Evolutionary conservation across 2,888 invertebrate genomes (phyloP).

Genomic region (Synanthedon vespiformis): DNA sequence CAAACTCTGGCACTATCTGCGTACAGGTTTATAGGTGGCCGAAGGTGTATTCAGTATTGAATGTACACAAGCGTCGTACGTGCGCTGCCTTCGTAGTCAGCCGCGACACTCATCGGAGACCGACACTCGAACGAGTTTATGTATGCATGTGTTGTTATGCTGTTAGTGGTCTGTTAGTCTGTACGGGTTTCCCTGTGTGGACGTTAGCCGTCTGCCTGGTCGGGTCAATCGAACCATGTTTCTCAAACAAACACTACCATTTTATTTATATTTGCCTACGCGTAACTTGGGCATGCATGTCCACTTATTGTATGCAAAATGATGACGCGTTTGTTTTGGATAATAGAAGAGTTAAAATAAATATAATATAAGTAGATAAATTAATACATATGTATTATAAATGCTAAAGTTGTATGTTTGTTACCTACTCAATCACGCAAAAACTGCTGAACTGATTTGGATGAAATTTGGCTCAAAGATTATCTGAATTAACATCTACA

Average conservation of each 20-base stretch:
- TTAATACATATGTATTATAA: too few species aligned
- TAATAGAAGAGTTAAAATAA: background rate
- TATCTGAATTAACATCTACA: too few species aligned
- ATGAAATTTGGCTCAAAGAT: too few species aligned
- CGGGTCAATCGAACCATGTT: background rate
- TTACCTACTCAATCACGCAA: too few species aligned
- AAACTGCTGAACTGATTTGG: too few species aligned
- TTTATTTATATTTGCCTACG: too few species aligned
- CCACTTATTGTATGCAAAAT: too few species aligned
- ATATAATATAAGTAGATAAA: background rate
- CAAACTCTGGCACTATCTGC: conserved; percentile 55
- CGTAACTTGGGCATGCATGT: too few species aligned
- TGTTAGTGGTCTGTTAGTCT: background rate
- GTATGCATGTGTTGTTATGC: conserved; percentile 8
- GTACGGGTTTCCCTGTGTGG: background rate
- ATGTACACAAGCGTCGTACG: conserved; percentile 15
- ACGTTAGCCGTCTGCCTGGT: background rate
- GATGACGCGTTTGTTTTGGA: too few species aligned
- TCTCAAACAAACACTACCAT: background rate
- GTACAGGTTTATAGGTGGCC: conserved; percentile 17
- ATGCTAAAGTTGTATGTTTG: too few species aligned
- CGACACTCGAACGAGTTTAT: conserved; percentile 31
- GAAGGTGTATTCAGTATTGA: background rate
- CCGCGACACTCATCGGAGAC: conserved; percentile 42
- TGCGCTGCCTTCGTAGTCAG: conserved; percentile 34